These are phyloP conservation scores for Fabriciana adippe DNA, from an alignment of 2,888 invertebrate genomes.

Conservation along the genomic window DNA sequence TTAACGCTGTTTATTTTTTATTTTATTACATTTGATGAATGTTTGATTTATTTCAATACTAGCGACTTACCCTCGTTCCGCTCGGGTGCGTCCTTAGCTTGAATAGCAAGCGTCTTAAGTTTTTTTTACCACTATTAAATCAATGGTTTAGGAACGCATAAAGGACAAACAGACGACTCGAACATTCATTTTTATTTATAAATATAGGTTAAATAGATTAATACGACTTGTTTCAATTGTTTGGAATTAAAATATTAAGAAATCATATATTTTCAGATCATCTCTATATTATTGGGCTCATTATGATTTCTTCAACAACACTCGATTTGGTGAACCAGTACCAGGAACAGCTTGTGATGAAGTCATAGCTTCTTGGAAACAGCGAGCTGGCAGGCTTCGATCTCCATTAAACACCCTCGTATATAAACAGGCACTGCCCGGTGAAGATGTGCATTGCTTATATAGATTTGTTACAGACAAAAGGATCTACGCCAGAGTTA, in stretches of 20 bases:
- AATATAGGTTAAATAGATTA: no score
- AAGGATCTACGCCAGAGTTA: slow-evolving; percentile 90
- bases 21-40: no score
- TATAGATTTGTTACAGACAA: slow-evolving; percentile 93
- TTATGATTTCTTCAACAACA: slow-evolving; percentile 96
- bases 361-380: slow-evolving; percentile 92
- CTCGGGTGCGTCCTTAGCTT: no score
- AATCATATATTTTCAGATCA: slow-evolving; percentile 77
- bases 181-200: no score
- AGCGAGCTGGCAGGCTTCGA: slow-evolving; percentile 87
- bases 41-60: no score
- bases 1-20: no score
- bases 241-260: not conserved
- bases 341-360: slow-evolving; percentile 93
- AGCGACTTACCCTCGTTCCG: no score
- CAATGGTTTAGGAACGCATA: no score
- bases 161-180: no score
- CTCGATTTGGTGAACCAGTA: slow-evolving; percentile 91
- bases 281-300: slow-evolving; percentile 97
- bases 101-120: no score
- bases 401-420: slow-evolving; percentile 94
- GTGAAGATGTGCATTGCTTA: slow-evolving; percentile 89
- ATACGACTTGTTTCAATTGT: no score
- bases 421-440: slow-evolving; percentile 89
- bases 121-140: no score